These are phyloP conservation scores for Nemopilema nomurai DNA, from an alignment of 30 jellyfish, hydroid and myxozoan genomes.

Conservation along the genomic window DNA sequence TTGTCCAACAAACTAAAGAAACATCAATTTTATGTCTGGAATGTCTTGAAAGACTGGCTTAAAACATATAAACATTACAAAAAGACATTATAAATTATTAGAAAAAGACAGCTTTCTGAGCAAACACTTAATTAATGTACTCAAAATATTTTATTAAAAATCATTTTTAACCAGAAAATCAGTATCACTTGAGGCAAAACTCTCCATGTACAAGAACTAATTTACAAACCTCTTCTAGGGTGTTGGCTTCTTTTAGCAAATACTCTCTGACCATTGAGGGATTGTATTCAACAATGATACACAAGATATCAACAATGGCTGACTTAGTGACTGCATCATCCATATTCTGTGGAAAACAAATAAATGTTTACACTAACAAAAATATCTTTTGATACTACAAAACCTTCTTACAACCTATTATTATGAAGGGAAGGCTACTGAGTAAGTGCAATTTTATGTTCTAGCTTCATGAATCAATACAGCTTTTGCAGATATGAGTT, in stretches of 20 bases:
- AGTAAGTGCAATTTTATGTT: too few species aligned
- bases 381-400: background rate
- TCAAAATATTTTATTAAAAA: too few species aligned
- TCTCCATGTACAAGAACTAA: too few species aligned
- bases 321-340: slow-evolving; percentile 74
- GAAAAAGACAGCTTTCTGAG: too few species aligned
- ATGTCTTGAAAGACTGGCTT: background rate
- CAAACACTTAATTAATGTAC: too few species aligned
- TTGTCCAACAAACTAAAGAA: background rate
- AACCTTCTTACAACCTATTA: too few species aligned
- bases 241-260: slow-evolving; percentile 74
- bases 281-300: slow-evolving; percentile 82
- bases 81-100: too few species aligned
- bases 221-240: slow-evolving; percentile 83
- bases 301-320: slow-evolving; percentile 85
- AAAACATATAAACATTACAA: background rate
- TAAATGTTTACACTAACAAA: background rate
- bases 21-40: background rate
- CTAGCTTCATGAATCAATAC: too few species aligned
- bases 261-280: slow-evolving; percentile 91
- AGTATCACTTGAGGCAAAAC: too few species aligned
- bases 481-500: too few species aligned
- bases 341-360: slow-evolving; percentile 59
- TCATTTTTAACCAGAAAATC: too few species aligned
- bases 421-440: too few species aligned